Conservation (phyloP, 2,113 vertebrate species). For the Coturnix japonica region DNA sequence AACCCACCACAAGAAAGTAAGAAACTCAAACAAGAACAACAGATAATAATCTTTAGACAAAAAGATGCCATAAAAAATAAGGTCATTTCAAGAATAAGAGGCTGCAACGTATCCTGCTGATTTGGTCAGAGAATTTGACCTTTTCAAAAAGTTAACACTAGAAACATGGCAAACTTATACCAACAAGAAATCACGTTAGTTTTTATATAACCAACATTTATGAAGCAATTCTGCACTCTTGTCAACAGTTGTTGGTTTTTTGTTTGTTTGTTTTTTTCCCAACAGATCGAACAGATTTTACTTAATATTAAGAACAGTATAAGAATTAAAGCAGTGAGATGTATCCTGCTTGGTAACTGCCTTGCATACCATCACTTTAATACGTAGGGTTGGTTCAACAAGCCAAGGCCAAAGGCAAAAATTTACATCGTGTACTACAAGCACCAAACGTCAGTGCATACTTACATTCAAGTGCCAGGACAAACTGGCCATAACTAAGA, state of each 20-base stretch:
- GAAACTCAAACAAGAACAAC: not conserved
- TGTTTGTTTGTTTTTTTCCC: not conserved
- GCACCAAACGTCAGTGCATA: not conserved
- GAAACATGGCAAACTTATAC: not conserved
- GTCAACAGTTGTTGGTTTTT: no score
- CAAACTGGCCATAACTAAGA: not conserved
- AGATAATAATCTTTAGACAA: not conserved
- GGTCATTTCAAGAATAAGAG: not conserved
- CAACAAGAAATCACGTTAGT: not conserved
- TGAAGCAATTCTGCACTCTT: not conserved
- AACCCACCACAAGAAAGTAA: not conserved
- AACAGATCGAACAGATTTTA: not conserved
- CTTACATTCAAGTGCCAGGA: not conserved
- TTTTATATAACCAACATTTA: not conserved
- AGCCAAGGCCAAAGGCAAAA: not conserved
- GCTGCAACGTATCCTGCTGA: not conserved
- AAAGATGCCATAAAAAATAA: not conserved
- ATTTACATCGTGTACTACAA: not conserved
- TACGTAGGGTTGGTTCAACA: rapidly evolving
- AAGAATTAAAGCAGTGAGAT: not conserved
- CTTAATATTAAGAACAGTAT: not conserved
- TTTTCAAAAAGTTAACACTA: not conserved
- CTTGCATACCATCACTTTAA: rapidly evolving
- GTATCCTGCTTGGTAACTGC: not conserved
- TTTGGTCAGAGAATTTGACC: no score